Evolutionary conservation across 2,888 invertebrate species (phyloP).

Genomic region (Cancer borealis): DNA sequence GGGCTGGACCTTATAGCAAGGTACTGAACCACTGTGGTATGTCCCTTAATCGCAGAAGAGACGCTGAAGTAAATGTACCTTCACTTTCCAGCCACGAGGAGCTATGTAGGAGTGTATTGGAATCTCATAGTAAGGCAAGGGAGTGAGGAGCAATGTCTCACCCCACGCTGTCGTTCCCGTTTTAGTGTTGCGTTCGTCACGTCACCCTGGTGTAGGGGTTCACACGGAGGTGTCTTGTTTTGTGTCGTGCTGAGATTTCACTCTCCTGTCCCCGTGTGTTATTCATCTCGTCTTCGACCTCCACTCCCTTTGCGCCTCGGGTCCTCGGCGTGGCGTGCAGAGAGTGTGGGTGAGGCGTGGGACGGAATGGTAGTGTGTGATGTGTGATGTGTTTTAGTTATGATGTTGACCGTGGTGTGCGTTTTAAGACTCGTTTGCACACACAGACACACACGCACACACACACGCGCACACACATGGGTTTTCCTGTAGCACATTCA

Average conservation of each 20-base stretch:
- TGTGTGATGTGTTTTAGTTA: not conserved
- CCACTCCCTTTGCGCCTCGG: not conserved
- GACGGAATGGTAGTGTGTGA: not conserved
- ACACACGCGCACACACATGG: not conserved
- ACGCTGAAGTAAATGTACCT: constrained; percentile 82
- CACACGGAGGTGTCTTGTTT: not conserved
- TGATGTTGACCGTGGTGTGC: not conserved
- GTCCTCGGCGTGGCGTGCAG: not conserved
- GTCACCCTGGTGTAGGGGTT: no score
- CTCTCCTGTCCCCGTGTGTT: not conserved
- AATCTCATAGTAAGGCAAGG: constrained; percentile 85
- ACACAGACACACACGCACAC: not conserved
- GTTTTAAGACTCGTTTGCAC: no score
- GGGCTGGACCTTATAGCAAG: constrained; percentile 79
- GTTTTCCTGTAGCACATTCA: not conserved
- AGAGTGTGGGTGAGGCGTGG: not conserved
- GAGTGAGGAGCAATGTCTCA: not conserved
- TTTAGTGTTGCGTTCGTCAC: no score
- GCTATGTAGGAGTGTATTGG: constrained; percentile 63
- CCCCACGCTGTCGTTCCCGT: no score
- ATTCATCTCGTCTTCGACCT: not conserved
- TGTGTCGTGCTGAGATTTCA: not conserved
- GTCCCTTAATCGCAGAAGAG: constrained; percentile 88
- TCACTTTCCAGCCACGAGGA: not conserved
- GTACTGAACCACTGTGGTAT: constrained; percentile 81